phyloP scores from a whole-genome alignment of 2,113 vertebrate genomes.

The Accipiter cooperii region DNA sequence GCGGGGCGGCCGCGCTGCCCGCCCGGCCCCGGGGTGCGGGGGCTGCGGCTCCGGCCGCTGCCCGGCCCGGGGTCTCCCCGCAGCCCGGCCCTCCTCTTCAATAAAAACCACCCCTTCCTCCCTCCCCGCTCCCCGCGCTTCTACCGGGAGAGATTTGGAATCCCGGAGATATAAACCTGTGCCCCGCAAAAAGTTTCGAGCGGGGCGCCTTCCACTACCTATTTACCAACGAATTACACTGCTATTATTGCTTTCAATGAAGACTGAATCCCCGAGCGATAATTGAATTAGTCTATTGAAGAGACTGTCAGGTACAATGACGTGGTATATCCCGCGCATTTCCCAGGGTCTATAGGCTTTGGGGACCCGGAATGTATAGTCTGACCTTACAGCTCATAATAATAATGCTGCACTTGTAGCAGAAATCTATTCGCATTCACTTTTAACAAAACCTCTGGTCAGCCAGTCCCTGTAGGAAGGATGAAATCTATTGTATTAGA shows the following conservation, averaged over 20 bases:
- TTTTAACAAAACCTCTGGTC: constrained; percentile 82
- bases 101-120: neutral
- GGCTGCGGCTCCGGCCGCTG: neutral
- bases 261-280: constrained; percentile 69
- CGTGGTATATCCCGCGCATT: constrained; percentile 74
- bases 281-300: constrained; percentile 82
- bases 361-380: constrained; percentile 79
- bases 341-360: constrained; percentile 83
- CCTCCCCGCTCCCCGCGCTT: neutral
- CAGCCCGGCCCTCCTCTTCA: neutral
- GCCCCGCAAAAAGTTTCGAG: neutral
- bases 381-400: constrained; percentile 83
- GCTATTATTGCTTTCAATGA: constrained; percentile 70
- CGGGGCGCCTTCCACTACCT: constrained; percentile 26
- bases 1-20: neutral
- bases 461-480: constrained; percentile 82
- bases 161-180: neutral
- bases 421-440: constrained; percentile 82
- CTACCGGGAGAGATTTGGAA: neutral
- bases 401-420: constrained; percentile 77
- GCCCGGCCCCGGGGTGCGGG: neutral
- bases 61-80: neutral
- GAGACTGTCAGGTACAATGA: constrained; percentile 81
- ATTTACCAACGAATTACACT: constrained; percentile 61
- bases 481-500: constrained; percentile 78